Evolutionary conservation across 64 coral and sea anemone genomes (phyloP), one percentile per base, ranked within the genome.

Genomic region (Acropora tenuis): DNA sequence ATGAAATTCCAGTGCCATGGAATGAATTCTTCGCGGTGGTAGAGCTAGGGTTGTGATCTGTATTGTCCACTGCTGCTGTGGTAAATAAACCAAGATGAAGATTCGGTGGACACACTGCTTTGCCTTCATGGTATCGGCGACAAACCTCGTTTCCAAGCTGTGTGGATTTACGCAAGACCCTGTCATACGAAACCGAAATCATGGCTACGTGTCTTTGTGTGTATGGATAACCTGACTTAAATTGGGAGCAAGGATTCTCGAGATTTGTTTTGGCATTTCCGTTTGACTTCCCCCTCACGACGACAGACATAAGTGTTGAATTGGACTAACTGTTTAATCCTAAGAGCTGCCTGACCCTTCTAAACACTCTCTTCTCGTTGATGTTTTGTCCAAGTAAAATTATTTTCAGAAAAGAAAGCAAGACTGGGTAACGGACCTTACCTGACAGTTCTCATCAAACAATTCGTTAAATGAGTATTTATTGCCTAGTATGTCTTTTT

Each of bases 401-500:
- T 42, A 43, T 80, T 80, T 80, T 80, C 78, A 80, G 78, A 80
- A 87, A 87, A 73, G 84, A 87, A 87, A 87, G 0, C 60, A 87
- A 74, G 1, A 87, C 69, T 69, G 67, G 60, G 84, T 60, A 87
- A 87, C 59, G 8, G 68, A 87, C 69, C 84, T 69, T 42, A 69
- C 69, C 69, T 87, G 57, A 87, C 84, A 75, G 84, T 87, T 87
- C 69, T 87, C 84, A 74, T 87, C 84, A 87, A 87, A 87, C 43
- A 63, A 87, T 74, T 63, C 58, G 84, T 87, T 74, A 87, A 87
- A 87, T 44, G 84, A 74, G 84, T 87, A 87, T 50, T 87, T 87
- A 74, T 87, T 43, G 42, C 69, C 63, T 48, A 72, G 12, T 74
- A 74, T 55, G 52, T 55, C 52, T 55, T 55, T 55, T 55, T 75